Conservation (phyloP, 2,888 invertebrate genomes). For the Ormyrus labotus region DNA sequence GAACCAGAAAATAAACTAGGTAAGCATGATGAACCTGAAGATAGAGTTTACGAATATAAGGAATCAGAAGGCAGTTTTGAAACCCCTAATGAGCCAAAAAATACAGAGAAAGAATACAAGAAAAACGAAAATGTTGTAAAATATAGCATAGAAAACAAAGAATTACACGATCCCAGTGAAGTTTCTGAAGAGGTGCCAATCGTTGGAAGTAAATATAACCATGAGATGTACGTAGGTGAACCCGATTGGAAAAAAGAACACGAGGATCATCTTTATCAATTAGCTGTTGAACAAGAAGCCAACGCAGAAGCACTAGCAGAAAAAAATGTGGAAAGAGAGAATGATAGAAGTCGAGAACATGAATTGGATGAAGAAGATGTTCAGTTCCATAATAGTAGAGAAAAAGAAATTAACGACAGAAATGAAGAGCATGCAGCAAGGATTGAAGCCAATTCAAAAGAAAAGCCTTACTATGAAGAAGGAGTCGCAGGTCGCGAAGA, state of each 20-base stretch:
- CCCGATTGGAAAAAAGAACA: conserved; percentile 64
- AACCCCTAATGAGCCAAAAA: conserved; percentile 16
- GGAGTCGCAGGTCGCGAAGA: neutral
- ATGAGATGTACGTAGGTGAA: conserved; percentile 58
- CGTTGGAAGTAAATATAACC: conserved; percentile 36
- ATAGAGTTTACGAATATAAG: neutral
- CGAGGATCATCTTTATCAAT: conserved; percentile 58
- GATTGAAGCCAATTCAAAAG: neutral
- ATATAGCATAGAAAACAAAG: conserved; percentile 62
- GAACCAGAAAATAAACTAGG: conserved; percentile 13
- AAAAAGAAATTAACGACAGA: conserved; percentile 52
- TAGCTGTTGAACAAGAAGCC: conserved; percentile 63
- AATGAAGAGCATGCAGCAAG: conserved; percentile 21
- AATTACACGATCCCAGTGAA: conserved; percentile 62
- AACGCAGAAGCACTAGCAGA: conserved; percentile 60
- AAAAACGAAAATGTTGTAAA: conserved; percentile 63
- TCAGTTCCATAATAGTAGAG: conserved; percentile 44
- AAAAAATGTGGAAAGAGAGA: conserved; percentile 59
- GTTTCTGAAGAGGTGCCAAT: conserved; percentile 56
- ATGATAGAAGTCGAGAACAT: conserved; percentile 36
- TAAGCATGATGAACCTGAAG: neutral
- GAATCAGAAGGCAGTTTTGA: neutral
- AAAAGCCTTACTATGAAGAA: conserved; percentile 20
- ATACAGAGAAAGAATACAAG: conserved; percentile 57
- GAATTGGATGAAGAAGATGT: conserved; percentile 26